Evolutionary conservation across 2,797 vertebrate species (phyloP), one percentile per base, ranked within the genome.

Genomic region (Ateles fusciceps): DNA sequence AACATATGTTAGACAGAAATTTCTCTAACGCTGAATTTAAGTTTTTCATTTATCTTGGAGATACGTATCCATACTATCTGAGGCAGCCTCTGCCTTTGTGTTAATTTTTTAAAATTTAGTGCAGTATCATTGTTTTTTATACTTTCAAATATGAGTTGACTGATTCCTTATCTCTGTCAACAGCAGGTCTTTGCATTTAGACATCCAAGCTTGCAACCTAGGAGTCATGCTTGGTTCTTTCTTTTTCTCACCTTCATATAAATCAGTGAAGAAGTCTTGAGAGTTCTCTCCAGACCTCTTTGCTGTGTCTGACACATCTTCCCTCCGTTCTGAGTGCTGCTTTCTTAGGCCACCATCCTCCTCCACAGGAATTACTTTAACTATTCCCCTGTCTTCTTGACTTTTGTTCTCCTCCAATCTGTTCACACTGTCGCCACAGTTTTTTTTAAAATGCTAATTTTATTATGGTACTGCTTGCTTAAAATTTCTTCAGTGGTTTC

Each of bases 1-100:
- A 95, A 28, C 94, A 85, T 95, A 80, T 79, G 81, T 96, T 96
- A 92, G 86, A 85, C 84, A 95, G 96, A 89, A 85, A 91, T 97
- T 96, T 94, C 88, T 96, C 94, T 94, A 64, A 75, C 94, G 85
- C 95, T 83, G 84, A 90, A 94, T 92, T 91, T 86, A 86, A 90
- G 86, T 36, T 79, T 93, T 93, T 52, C 59, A 13, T 96, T 90
- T 93, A 94, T 79, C 87, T 72, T 59, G n/a, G 84, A 87, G 52
- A 84, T n/a, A 8, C 68, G 30, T 59, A 9, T 74, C 55, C 4
- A 7, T 72, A 26, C 15, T 30, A 3, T 93, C 74, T 79, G 33
- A 95, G 75, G 59, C 52, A 94, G 75, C 48, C 44, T 50, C 87
- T 92, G 46, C 72, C 90, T 97, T 93, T 92, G 76, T 83, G 64